phyloP scores from a whole-genome alignment of 92 coral and sea anemone species.

The Epizoanthus stellaris region DNA sequence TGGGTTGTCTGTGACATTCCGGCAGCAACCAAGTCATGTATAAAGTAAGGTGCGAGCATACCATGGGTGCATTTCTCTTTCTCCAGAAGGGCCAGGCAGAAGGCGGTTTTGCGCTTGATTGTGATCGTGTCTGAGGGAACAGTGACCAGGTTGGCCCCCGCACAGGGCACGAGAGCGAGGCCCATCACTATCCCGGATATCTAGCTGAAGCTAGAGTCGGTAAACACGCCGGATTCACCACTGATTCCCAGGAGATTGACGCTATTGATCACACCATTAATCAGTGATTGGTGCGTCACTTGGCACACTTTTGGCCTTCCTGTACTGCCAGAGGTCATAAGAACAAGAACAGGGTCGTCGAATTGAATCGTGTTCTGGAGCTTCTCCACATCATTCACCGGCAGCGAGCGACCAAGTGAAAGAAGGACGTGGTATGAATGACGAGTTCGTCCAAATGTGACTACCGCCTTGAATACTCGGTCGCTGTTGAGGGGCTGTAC shows the following conservation, averaged over 20 bases:
- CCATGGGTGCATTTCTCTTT: background rate
- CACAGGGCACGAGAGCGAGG: no score
- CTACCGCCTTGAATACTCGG: background rate
- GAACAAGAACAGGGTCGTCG: slow-evolving; percentile 16
- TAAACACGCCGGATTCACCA: background rate
- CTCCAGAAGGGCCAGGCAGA: no score
- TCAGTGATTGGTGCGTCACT: slow-evolving; percentile 21
- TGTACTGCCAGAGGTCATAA: slow-evolving; percentile 41
- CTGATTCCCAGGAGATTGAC: background rate
- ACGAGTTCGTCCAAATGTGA: background rate
- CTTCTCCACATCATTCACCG: background rate
- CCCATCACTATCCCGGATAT: no score
- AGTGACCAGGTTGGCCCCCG: no score
- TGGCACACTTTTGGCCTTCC: slow-evolving; percentile 37
- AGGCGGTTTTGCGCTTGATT: no score
- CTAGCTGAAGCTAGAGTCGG: background rate
- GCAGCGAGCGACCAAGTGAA: background rate
- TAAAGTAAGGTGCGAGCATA: background rate
- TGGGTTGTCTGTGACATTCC: background rate
- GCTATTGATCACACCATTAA: background rate
- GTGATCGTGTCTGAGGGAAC: no score
- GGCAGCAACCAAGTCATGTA: background rate
- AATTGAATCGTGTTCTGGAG: slow-evolving; percentile 12
- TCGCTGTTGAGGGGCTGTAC: background rate
- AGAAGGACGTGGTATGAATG: background rate